A percentile compares a stretch with the other conserved stretches of the same genome.
Conservation (phyloP, 2,888 invertebrate species). For the Acanthosepion esculentum region DNA sequence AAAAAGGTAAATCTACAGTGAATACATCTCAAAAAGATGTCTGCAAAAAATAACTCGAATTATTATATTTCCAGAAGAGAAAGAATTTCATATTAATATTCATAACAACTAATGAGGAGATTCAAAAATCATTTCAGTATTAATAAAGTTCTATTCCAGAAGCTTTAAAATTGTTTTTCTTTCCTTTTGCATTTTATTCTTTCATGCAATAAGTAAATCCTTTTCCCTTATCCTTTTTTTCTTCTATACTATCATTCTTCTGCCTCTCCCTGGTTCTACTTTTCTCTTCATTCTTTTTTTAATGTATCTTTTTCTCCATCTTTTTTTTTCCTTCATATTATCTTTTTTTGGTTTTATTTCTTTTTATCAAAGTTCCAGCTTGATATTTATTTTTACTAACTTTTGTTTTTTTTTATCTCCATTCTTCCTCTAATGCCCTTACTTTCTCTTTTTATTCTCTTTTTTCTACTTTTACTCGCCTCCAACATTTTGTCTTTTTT, state of each 20-base stretch:
- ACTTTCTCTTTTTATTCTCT: too few relatives aligned
- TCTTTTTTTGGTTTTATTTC: neutral
- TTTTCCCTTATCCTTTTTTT: neutral
- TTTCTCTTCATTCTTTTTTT: neutral
- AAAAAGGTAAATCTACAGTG: neutral
- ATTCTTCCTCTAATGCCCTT: too few relatives aligned
- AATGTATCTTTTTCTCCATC: neutral
- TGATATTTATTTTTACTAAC: too few relatives aligned
- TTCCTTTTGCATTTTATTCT: neutral
- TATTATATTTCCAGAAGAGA: neutral
- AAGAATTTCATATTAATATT: conserved; percentile 33
- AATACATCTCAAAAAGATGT: neutral
- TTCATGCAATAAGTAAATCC: neutral
- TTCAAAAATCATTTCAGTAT: neutral
- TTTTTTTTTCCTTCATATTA: neutral
- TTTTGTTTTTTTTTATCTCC: too few relatives aligned
- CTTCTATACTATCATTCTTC: too few relatives aligned
- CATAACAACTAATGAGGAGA: neutral
- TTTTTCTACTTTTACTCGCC: too few relatives aligned
- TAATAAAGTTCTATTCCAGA: neutral
- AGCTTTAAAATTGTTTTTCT: neutral
- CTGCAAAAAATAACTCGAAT: neutral
- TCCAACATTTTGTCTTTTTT: too few relatives aligned
- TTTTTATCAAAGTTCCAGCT: too few relatives aligned
- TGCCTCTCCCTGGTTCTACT: neutral